These are phyloP conservation scores for Drosophila helvetica DNA, from an alignment of 2,888 invertebrate species.

Conservation along the genomic window DNA sequence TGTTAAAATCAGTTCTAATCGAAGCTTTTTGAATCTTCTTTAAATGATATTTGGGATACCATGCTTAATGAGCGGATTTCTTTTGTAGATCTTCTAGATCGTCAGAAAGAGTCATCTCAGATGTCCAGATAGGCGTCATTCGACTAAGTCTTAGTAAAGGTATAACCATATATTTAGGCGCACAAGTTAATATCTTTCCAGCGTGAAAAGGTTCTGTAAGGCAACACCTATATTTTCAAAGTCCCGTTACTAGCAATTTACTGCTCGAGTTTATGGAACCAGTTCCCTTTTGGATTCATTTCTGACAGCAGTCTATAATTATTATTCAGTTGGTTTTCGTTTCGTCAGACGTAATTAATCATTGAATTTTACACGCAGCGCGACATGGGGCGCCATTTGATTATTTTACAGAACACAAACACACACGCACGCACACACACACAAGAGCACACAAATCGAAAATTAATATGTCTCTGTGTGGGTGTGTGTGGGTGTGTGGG, in stretches of 20 bases:
- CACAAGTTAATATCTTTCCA: too few species aligned
- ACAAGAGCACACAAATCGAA: conserved; percentile 67
- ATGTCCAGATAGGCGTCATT: too few species aligned
- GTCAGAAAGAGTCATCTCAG: too few species aligned
- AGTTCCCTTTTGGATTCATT: background rate
- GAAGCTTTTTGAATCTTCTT: too few species aligned
- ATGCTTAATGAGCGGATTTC: too few species aligned
- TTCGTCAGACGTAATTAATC: conserved; percentile 72
- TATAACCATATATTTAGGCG: too few species aligned
- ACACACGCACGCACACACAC: conserved; percentile 6
- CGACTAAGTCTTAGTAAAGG: too few species aligned
- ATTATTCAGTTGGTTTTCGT: conserved; percentile 46
- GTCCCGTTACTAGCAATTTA: background rate
- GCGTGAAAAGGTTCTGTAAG: too few species aligned
- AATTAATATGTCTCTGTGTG: conserved; percentile 70
- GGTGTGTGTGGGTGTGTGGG: background rate
- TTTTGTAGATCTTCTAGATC: too few species aligned
- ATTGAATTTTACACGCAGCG: conserved; percentile 56
- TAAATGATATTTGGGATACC: too few species aligned
- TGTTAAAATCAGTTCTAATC: too few species aligned
- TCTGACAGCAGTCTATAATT: conserved; percentile 43
- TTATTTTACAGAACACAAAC: conserved; percentile 54
- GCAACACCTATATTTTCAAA: too few species aligned
- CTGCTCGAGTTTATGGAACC: background rate
- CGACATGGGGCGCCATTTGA: conserved; percentile 64